Conservation (phyloP, 2,888 invertebrate genomes). For the Ophraella communa region DNA sequence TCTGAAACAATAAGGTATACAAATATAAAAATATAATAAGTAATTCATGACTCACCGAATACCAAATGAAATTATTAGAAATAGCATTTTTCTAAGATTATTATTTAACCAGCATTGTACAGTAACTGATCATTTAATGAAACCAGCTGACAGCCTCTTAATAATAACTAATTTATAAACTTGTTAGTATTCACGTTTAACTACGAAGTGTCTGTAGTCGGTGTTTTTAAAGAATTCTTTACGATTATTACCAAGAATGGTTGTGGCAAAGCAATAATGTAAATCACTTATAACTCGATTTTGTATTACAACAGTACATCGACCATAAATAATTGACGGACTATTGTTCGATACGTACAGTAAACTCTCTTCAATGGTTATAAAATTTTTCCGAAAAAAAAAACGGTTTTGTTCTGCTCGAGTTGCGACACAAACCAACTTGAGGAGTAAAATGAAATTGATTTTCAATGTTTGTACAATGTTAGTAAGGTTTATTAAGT, state of each 20-base stretch:
- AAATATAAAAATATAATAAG: too few species aligned
- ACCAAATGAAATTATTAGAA: not conserved
- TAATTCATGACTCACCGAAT: too few species aligned
- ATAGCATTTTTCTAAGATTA: not conserved
- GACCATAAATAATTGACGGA: conserved; percentile 30
- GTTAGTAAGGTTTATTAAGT: not conserved
- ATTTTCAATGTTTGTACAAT: not conserved
- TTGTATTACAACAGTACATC: conserved; percentile 29
- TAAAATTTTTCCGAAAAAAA: conserved; percentile 1
- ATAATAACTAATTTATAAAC: not conserved
- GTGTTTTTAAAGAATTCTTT: conserved; percentile 24
- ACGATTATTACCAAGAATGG: conserved; percentile 34
- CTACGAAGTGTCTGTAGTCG: conserved; percentile 10
- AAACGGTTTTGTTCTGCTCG: not conserved
- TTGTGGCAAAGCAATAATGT: conserved; percentile 26
- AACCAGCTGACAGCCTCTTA: not conserved
- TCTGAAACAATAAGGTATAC: too few species aligned
- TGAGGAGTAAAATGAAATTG: not conserved
- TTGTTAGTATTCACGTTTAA: not conserved
- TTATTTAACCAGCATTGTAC: not conserved
- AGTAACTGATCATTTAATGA: not conserved
- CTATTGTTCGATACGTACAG: conserved; percentile 26
- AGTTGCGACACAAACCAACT: not conserved
- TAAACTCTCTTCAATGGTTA: not conserved
- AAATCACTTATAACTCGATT: conserved; percentile 29